These are phyloP conservation scores for Uropetala carovei DNA, from an alignment of 2,888 invertebrate genomes.

Conservation along the genomic window DNA sequence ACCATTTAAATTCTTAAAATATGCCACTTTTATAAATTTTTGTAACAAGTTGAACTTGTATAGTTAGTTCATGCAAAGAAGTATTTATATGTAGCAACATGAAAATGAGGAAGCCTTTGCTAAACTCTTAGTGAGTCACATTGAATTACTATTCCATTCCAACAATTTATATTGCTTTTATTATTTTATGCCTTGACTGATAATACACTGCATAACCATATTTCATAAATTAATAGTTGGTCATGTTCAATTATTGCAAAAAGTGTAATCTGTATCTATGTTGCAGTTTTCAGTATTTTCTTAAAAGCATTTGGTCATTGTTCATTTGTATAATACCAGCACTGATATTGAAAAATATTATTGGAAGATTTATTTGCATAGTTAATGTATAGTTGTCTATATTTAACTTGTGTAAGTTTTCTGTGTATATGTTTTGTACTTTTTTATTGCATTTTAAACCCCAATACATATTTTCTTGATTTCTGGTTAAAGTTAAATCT, in stretches of 20 bases:
- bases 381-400: constrained; percentile 31
- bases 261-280: background rate
- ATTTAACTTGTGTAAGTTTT: constrained; percentile 54
- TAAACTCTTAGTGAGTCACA: constrained; percentile 26
- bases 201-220: background rate
- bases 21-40: constrained; percentile 46
- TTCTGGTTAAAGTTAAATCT: background rate
- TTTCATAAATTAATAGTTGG: constrained; percentile 5
- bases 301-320: constrained; percentile 2
- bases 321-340: constrained; percentile 30
- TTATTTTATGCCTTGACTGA: constrained; percentile 36
- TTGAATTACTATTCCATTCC: constrained; percentile 43
- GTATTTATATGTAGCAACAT: constrained; percentile 42
- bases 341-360: constrained; percentile 1
- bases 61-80: constrained; percentile 38
- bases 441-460: constrained; percentile 58
- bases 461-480: constrained; percentile 7
- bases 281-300: constrained; percentile 52
- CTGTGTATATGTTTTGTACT: constrained; percentile 51
- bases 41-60: background rate
- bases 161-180: constrained; percentile 40
- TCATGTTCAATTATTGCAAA: background rate
- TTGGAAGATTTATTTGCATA: background rate
- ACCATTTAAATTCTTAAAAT: constrained; percentile 39
- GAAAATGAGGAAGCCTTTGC: constrained; percentile 19